A percentile compares a stretch with the other conserved stretches of the same genome.
phyloP scores from a whole-genome alignment of 2,113 vertebrate genomes.

The Chrysemys picta region DNA sequence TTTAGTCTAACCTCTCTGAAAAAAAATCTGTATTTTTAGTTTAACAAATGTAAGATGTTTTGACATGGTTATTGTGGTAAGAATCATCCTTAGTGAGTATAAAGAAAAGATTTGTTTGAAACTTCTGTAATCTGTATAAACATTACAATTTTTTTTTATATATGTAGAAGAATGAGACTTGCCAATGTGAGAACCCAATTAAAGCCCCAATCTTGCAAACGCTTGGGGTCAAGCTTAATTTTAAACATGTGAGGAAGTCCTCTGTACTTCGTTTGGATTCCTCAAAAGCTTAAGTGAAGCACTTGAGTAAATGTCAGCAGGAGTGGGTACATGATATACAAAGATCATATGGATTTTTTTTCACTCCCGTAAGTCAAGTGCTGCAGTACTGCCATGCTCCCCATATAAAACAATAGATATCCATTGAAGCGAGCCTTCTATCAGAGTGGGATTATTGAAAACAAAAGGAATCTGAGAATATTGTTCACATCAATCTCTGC shows the following conservation, averaged over 20 bases:
- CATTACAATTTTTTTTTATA: neutral
- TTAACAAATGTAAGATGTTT: neutral
- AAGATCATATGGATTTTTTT: neutral
- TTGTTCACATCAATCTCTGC: neutral
- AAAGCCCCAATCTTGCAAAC: neutral
- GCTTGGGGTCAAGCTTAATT: neutral
- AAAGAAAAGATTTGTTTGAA: neutral
- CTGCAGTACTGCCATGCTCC: neutral
- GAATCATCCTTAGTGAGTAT: neutral
- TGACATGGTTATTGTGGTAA: neutral
- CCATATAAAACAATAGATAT: neutral
- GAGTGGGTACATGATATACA: neutral
- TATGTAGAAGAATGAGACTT: neutral
- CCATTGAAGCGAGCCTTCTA: neutral
- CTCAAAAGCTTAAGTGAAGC: neutral
- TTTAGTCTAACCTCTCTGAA: neutral
- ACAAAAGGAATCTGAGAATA: neutral
- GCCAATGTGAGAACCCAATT: neutral
- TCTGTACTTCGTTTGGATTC: neutral
- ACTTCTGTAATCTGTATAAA: neutral
- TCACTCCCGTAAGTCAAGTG: neutral
- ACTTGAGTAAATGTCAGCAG: neutral
- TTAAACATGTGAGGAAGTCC: neutral
- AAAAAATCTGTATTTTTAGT: neutral
- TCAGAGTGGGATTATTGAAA: neutral